phyloP scores from a whole-genome alignment of 2,888 invertebrate genomes.

The Meiosimyza decipiens region DNA sequence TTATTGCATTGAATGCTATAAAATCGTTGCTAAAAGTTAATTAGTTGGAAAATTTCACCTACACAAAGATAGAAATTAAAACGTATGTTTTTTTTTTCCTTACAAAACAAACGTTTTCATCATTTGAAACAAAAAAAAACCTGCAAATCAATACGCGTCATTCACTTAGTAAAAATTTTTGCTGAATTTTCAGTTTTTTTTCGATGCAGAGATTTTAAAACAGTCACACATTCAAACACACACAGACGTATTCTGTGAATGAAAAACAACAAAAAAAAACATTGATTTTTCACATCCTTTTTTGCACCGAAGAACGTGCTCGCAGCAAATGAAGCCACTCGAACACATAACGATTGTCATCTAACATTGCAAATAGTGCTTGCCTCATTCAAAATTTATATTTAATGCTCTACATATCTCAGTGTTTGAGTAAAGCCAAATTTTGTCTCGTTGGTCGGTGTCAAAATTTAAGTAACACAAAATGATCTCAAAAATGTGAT shows the following conservation, averaged over 20 bases:
- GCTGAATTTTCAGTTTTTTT: slow-evolving; percentile 12
- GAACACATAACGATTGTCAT: slow-evolving; percentile 27
- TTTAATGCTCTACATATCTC: too few relatives aligned
- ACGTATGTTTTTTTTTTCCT: background rate
- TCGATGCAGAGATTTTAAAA: background rate
- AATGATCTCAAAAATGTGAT: too few relatives aligned
- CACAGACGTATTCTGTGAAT: too few relatives aligned
- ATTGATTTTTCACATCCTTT: too few relatives aligned
- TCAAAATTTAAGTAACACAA: too few relatives aligned
- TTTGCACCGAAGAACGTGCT: slow-evolving; percentile 19
- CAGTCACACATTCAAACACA: too few relatives aligned
- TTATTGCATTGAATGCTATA: background rate
- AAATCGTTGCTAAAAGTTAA: slow-evolving; percentile 18
- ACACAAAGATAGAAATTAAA: background rate
- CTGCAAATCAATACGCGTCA: background rate
- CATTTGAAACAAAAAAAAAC: background rate
- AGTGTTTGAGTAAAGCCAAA: too few relatives aligned
- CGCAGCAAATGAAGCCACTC: slow-evolving; percentile 28
- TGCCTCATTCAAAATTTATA: too few relatives aligned
- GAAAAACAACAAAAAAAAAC: too few relatives aligned
- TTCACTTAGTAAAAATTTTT: background rate
- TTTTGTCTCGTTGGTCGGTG: too few relatives aligned
- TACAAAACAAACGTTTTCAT: background rate
- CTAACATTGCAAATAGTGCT: background rate
- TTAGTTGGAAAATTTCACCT: background rate